These are phyloP conservation scores for Hermatobates lingyangjiaoensis DNA, from an alignment of 1,140 invertebrate species.

Conservation along the genomic window DNA sequence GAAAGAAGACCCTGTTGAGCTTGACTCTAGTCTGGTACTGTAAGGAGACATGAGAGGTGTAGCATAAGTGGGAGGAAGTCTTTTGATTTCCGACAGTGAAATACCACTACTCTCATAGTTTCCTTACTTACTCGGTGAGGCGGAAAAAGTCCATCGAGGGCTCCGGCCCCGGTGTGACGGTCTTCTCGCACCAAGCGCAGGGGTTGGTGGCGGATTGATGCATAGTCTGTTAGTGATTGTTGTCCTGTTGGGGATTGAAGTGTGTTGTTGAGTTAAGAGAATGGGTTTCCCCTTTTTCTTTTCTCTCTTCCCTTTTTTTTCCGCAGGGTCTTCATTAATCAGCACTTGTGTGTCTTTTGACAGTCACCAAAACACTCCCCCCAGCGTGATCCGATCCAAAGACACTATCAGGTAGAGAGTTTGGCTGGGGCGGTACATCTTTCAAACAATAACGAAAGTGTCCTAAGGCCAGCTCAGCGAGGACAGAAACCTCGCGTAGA, in stretches of 20 bases:
- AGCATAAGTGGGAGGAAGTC: slow-evolving; percentile 48
- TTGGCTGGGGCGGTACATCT: slow-evolving; percentile 68
- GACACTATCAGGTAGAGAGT: slow-evolving; percentile 55
- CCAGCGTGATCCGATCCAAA: slow-evolving; percentile 37
- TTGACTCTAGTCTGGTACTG: slow-evolving; percentile 67
- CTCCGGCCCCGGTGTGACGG: slow-evolving; percentile 7
- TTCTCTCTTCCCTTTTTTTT: too few species aligned
- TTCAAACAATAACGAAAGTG: slow-evolving; percentile 67
- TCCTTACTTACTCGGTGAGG: slow-evolving; percentile 44
- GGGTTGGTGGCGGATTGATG: too few species aligned
- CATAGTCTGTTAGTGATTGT: too few species aligned
- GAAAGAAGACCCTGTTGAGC: slow-evolving; percentile 46
- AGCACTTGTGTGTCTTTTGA: too few species aligned
- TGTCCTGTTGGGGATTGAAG: too few species aligned
- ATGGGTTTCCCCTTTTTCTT: too few species aligned
- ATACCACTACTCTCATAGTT: slow-evolving; percentile 52
- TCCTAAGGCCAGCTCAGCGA: slow-evolving; percentile 66
- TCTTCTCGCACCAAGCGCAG: slow-evolving; percentile 12
- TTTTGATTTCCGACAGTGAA: slow-evolving; percentile 29
- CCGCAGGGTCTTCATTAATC: too few species aligned
- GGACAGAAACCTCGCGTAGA: slow-evolving; percentile 68
- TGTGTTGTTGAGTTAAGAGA: too few species aligned
- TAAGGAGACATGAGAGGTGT: slow-evolving; percentile 61
- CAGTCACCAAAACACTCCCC: too few species aligned
- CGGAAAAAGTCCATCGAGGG: slow-evolving; percentile 28